These are phyloP conservation scores for Spisula subtruncata DNA, from an alignment of 2,888 invertebrate genomes.

Conservation along the genomic window DNA sequence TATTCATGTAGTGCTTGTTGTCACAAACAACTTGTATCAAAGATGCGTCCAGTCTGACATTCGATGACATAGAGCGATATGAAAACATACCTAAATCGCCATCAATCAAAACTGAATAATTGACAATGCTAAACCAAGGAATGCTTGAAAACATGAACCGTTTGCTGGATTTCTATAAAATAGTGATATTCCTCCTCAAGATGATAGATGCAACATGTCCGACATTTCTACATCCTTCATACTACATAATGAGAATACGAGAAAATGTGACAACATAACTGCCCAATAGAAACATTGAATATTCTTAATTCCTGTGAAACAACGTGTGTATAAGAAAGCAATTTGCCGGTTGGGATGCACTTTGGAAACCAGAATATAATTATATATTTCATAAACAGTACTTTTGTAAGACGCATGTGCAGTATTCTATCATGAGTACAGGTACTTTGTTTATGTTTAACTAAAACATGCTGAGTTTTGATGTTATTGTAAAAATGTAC, in stretches of 20 bases:
- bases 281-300: neutral
- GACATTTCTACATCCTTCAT: constrained; percentile 23
- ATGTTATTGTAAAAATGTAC: too few relatives aligned
- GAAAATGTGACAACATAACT: neutral
- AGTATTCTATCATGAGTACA: too few relatives aligned
- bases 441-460: too few relatives aligned
- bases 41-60: neutral
- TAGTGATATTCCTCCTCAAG: neutral
- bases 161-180: neutral
- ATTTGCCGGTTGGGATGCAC: too few relatives aligned
- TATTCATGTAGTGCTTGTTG: too few relatives aligned
- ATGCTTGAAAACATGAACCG: neutral
- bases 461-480: too few relatives aligned
- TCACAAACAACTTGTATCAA: too few relatives aligned
- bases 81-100: neutral
- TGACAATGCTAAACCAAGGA: neutral
- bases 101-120: constrained; percentile 18
- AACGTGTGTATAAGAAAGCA: too few relatives aligned
- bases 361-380: too few relatives aligned
- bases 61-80: neutral
- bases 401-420: too few relatives aligned
- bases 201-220: neutral
- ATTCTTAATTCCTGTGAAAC: neutral
- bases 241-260: neutral
- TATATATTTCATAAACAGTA: too few relatives aligned